Conservation (phyloP, 2,888 invertebrate genomes). For the Prosapia bicincta region DNA sequence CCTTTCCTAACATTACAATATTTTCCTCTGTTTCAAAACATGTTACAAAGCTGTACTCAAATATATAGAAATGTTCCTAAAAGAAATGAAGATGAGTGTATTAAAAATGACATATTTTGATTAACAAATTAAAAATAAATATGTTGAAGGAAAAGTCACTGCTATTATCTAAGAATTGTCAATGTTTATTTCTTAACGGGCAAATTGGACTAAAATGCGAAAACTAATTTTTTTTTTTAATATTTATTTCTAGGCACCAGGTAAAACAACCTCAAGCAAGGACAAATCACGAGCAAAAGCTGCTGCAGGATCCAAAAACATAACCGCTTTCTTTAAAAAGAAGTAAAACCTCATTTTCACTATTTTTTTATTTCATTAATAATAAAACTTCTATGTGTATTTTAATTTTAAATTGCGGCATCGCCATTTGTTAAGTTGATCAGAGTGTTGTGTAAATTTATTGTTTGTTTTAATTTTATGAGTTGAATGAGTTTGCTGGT, state of each 20-base stretch:
- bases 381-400: background rate
- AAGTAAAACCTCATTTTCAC: constrained; percentile 45
- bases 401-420: background rate
- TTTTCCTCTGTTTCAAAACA: too few relatives aligned
- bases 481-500: too few relatives aligned
- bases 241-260: constrained; percentile 43
- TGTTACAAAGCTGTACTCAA: too few relatives aligned
- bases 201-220: too few relatives aligned
- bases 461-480: background rate
- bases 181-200: too few relatives aligned
- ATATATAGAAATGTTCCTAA: too few relatives aligned
- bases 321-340: constrained; percentile 75
- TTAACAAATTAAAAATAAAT: too few relatives aligned
- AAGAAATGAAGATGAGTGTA: too few relatives aligned
- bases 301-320: constrained; percentile 74
- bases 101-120: too few relatives aligned
- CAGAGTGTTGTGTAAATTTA: background rate
- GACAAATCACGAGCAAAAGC: constrained; percentile 73
- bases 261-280: constrained; percentile 59
- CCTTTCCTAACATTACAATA: too few relatives aligned
- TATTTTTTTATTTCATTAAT: background rate
- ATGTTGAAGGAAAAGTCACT: background rate
- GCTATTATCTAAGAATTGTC: background rate
- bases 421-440: background rate
- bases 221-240: too few relatives aligned